A percentile compares a stretch with the other conserved stretches of the same genome.
Conservation (phyloP, 30 jellyfish, hydroid and myxozoan genomes). For the Aurelia sp. region DNA sequence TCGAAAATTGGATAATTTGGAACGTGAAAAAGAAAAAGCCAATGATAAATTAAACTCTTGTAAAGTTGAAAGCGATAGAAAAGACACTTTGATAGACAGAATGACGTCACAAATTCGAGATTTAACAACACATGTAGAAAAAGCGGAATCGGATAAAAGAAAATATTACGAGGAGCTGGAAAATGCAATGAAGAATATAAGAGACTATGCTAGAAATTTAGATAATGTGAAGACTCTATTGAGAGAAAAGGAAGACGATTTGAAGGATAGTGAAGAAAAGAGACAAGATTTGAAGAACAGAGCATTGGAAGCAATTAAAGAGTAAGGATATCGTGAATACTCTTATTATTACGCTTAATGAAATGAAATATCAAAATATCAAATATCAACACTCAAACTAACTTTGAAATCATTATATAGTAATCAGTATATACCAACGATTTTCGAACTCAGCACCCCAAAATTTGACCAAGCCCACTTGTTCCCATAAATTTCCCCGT, state of each 20-base stretch:
- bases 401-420: no score
- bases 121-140: constrained; percentile 42
- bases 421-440: no score
- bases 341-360: no score
- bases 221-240: constrained; percentile 57
- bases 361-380: no score
- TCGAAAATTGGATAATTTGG: constrained; percentile 40
- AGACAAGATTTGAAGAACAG: constrained; percentile 77
- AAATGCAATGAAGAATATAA: constrained; percentile 52
- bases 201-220: constrained; percentile 27
- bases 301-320: constrained; percentile 81
- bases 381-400: background rate
- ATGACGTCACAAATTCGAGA: constrained; percentile 72
- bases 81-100: constrained; percentile 58
- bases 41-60: constrained; percentile 15
- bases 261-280: constrained; percentile 59
- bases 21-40: constrained; percentile 29
- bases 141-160: constrained; percentile 68
- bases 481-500: no score
- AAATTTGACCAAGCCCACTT: no score
- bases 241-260: constrained; percentile 38
- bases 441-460: no score
- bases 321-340: constrained; percentile 41
- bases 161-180: constrained; percentile 44
- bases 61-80: constrained; percentile 54